Percentiles rank a stretch among this genome's conserved stretches.
Conservation (phyloP, 1,140 invertebrate species). For the Drosophila novamexicana region DNA sequence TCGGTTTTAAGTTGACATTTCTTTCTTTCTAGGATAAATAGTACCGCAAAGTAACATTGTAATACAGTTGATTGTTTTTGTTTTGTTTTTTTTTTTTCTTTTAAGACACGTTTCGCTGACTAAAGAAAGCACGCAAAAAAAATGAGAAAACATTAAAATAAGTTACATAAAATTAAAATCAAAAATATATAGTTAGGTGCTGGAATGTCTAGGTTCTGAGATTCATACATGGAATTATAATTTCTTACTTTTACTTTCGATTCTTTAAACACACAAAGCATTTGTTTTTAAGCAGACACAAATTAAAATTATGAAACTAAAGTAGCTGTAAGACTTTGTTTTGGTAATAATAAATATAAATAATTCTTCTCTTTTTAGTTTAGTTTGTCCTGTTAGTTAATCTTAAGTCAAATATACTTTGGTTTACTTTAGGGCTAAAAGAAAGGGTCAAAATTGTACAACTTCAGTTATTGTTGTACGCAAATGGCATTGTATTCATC, state of each 20-base stretch:
- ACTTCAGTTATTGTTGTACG: conserved; percentile 79
- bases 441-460: conserved; percentile 10
- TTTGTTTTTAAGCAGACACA: conserved; percentile 15
- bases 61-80: conserved; percentile 40
- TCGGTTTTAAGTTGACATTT: conserved; percentile 38
- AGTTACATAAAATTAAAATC: conserved; percentile 27
- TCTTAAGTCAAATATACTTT: conserved; percentile 49
- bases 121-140: conserved; percentile 54
- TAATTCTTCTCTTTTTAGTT: background rate
- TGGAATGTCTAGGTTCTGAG: conserved; percentile 69
- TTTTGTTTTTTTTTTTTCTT: conserved; percentile 17
- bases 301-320: conserved; percentile 25
- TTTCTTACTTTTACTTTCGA: background rate
- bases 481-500: conserved; percentile 83
- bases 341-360: conserved; percentile 20
- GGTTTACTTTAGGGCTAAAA: conserved; percentile 49
- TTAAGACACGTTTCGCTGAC: conserved; percentile 76
- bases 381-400: conserved; percentile 20
- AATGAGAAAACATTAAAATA: conserved; percentile 46
- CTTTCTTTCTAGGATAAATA: conserved; percentile 49
- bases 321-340: conserved; percentile 6
- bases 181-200: conserved; percentile 16
- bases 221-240: conserved; percentile 37
- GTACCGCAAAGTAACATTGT: conserved; percentile 61
- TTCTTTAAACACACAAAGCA: conserved; percentile 11